These are phyloP conservation scores for Tigriopus californicus DNA, from an alignment of 2,888 invertebrate species.

Conservation along the genomic window DNA sequence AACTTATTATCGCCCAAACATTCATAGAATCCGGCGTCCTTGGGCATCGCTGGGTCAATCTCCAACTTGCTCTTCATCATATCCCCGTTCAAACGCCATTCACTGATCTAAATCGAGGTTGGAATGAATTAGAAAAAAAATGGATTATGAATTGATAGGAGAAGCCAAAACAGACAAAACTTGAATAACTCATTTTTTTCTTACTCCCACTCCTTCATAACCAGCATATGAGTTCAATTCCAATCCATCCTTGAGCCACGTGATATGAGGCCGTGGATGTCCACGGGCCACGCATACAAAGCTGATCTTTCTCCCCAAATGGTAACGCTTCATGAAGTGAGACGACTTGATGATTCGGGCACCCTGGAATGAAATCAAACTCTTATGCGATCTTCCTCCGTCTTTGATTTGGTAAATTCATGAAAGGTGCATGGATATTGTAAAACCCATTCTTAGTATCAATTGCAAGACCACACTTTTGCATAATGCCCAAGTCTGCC, in stretches of 20 bases:
- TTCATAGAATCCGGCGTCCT: constrained; percentile 88
- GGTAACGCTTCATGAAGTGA: constrained; percentile 82
- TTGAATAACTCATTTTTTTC: too few relatives aligned
- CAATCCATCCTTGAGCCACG: constrained; percentile 87
- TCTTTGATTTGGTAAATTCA: not conserved
- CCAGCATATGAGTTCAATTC: constrained; percentile 50
- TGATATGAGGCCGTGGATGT: constrained; percentile 71
- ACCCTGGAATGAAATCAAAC: constrained; percentile 42
- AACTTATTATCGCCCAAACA: constrained; percentile 88
- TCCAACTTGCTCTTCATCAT: constrained; percentile 67
- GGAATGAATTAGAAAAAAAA: not conserved
- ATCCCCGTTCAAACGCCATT: constrained; percentile 41
- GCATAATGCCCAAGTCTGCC: too few relatives aligned
- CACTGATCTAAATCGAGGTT: constrained; percentile 1
- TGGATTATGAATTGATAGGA: not conserved
- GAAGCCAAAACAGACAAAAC: too few relatives aligned
- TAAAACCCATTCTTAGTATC: not conserved
- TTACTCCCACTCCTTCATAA: constrained; percentile 8
- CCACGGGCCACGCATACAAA: constrained; percentile 80
- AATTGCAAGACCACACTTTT: too few relatives aligned
- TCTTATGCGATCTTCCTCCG: not conserved
- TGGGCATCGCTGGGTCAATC: constrained; percentile 84
- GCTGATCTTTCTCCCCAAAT: constrained; percentile 79
- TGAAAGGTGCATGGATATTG: too few relatives aligned
- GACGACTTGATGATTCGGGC: constrained; percentile 73